Percentiles rank a stretch among this genome's conserved stretches.
phyloP scores from a whole-genome alignment of 2,888 invertebrate species.

The Ditylenchus weischeri region DNA sequence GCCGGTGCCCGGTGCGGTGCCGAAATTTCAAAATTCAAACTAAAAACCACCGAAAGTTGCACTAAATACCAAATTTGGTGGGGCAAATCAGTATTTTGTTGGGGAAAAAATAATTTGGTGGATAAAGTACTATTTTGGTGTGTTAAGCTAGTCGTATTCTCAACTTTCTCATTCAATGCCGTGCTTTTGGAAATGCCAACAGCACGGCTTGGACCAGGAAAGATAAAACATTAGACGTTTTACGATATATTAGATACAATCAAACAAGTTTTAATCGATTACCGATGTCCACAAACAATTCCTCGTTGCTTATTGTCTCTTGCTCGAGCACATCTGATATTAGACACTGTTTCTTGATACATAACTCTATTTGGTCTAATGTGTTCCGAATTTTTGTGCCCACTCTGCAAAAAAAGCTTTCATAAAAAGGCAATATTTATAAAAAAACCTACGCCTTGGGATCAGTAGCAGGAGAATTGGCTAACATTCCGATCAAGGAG shows the following conservation, averaged over 20 bases:
- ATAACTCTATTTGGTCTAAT: conserved; percentile 42
- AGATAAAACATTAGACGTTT: neutral
- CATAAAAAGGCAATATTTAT: neutral
- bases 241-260: neutral
- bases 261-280: neutral
- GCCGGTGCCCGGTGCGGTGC: too few relatives aligned
- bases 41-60: too few relatives aligned
- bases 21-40: too few relatives aligned
- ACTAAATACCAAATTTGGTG: too few relatives aligned
- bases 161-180: too few relatives aligned
- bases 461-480: conserved; percentile 15
- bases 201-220: too few relatives aligned
- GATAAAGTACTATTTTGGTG: too few relatives aligned
- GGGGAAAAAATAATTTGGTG: too few relatives aligned
- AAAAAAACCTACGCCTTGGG: conserved; percentile 18
- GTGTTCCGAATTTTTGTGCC: conserved; percentile 19
- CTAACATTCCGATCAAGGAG: conserved; percentile 10
- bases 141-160: too few relatives aligned
- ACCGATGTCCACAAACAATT: conserved; percentile 35
- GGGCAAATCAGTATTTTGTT: too few relatives aligned
- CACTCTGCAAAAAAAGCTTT: neutral
- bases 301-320: conserved; percentile 39
- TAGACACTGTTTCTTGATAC: conserved; percentile 42
- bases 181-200: too few relatives aligned
- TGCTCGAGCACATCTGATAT: conserved; percentile 33